Evolutionary conservation across 2,113 vertebrate species (phyloP).

Genomic region (Damaliscus lunatus): DNA sequence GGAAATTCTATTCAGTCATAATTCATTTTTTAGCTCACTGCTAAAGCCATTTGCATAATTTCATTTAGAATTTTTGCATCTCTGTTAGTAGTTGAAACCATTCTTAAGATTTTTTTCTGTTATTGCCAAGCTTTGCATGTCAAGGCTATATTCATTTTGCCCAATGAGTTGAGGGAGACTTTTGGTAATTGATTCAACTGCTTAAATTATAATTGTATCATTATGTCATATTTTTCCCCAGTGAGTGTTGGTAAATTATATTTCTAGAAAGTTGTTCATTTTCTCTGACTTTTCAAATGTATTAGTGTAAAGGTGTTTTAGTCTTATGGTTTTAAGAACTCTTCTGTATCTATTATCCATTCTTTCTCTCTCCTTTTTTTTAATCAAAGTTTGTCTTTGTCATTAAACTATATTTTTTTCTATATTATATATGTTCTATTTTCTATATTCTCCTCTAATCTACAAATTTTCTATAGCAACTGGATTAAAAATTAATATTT

Average conservation of each 20-base stretch:
- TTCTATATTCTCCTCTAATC: neutral
- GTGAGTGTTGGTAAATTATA: neutral
- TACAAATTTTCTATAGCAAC: neutral
- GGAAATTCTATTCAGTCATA: neutral
- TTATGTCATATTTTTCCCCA: neutral
- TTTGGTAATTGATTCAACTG: conserved; percentile 6
- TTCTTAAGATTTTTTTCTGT: neutral
- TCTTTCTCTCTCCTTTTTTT: neutral
- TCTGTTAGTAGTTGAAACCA: neutral
- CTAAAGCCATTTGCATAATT: neutral
- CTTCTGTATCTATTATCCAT: neutral
- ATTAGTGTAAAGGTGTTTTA: neutral
- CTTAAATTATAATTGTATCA: neutral
- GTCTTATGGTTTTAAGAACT: neutral
- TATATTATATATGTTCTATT: neutral
- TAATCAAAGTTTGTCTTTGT: neutral
- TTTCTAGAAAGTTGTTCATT: neutral
- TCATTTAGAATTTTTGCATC: neutral
- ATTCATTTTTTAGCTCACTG: conserved; percentile 6
- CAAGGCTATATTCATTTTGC: neutral
- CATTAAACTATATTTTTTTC: neutral
- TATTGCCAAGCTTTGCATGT: neutral
- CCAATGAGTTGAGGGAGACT: neutral
- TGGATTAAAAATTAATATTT: neutral
- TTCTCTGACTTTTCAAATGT: neutral